Base-by-base conservation (phyloP, 2,797 vertebrate genomes). In the Orestias chungarensis region DNA sequence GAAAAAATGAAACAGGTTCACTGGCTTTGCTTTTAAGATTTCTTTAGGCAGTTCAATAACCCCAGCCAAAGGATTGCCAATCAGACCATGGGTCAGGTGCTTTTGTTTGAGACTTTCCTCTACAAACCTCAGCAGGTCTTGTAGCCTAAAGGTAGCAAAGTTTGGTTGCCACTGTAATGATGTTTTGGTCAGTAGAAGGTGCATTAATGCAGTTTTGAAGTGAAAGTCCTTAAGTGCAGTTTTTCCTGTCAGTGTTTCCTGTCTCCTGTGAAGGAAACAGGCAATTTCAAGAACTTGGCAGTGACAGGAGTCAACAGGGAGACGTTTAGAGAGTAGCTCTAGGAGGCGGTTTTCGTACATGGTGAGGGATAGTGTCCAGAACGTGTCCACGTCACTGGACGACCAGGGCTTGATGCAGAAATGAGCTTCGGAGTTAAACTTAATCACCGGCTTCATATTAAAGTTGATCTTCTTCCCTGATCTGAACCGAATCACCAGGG, bases 1-100 rank as follows among this genome's bases (percentile, higher is more conserved):
- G 33, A 98, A 95, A 18, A 94, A 93, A 73, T 93, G 88, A 87
- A 99, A 97, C 81, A 99, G 95, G 85, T 99, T 98, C 67, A 97
- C 89, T 2, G 94, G 93, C 73, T 96, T 93, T 0, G 94, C 93
- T 38, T 65, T 76, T 42, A 80, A 82, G 42, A 97, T 86, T 9
- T 86, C 76, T 42, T 84, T 57, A 0, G 96, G 96, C 17, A 99
- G 89, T 7, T 90, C 74, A 73, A 95, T 73, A 49, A 93, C 75
- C 0, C 86, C 91, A 14, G 92, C 73, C 54, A 89, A 91, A 62
- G 77, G 57, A 76, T 96, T 98, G 61, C 96, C 96, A n/a, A 97
- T 80, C 17, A 98, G 94, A 73, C 94, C 89, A 35, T 99, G 96
- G 59, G 85, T 76, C 47, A 99, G 90, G 43, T 87, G 89, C 82